These are phyloP conservation scores for Centropyge bicolor DNA, from an alignment of 2,797 vertebrate genomes.

Conservation along the genomic window DNA sequence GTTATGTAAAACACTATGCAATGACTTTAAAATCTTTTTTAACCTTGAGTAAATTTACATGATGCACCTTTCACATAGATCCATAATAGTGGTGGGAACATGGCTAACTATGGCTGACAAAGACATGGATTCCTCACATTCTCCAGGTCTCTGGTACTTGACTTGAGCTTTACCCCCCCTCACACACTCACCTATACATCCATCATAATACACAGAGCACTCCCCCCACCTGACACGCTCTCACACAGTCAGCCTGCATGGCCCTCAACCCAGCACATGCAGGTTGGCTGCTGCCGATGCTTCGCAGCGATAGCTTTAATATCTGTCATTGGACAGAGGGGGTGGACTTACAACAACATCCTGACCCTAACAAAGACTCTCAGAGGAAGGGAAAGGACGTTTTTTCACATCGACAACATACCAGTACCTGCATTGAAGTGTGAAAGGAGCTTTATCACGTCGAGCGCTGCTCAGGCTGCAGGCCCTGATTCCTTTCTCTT, in stretches of 20 bases:
- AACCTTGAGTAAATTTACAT: too few relatives aligned
- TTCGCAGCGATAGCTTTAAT: slow-evolving; percentile 67
- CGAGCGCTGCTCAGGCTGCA: slow-evolving; percentile 29
- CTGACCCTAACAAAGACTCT: slow-evolving; percentile 63
- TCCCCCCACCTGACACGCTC: slow-evolving; percentile 18
- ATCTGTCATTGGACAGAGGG: slow-evolving; percentile 30
- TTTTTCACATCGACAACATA: slow-evolving; percentile 43
- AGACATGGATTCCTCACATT: too few relatives aligned
- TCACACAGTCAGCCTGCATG: slow-evolving; percentile 60
- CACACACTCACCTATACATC: not conserved
- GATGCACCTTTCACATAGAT: too few relatives aligned
- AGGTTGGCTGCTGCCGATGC: slow-evolving; percentile 69
- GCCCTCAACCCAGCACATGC: slow-evolving; percentile 45
- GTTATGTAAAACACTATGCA: too few relatives aligned
- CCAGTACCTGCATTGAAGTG: slow-evolving; percentile 74
- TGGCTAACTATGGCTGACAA: too few relatives aligned
- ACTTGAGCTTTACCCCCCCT: too few relatives aligned
- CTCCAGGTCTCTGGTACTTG: too few relatives aligned
- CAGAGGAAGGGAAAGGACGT: slow-evolving; percentile 15
- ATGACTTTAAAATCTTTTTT: too few relatives aligned
- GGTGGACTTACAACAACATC: slow-evolving; percentile 69
- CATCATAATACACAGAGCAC: slow-evolving; percentile 7
- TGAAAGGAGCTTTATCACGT: slow-evolving; percentile 69
- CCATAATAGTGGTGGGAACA: too few relatives aligned
- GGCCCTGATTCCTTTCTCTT: slow-evolving; percentile 40